phyloP scores from a whole-genome alignment of 2,797 vertebrate genomes.

The Malacoctenus gilli region DNA sequence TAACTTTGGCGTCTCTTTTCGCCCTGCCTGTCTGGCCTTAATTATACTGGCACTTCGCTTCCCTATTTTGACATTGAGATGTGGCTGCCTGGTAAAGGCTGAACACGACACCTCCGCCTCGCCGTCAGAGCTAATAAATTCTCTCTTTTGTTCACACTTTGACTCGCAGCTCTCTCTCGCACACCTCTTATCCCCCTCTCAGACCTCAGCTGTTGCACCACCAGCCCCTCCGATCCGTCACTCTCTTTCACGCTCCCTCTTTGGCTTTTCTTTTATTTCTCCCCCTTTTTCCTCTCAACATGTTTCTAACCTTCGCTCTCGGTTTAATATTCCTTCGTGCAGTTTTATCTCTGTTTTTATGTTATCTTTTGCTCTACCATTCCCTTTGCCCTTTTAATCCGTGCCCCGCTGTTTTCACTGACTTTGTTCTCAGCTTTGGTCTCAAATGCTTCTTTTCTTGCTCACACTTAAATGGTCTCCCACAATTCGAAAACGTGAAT shows the following conservation, averaged over 20 bases:
- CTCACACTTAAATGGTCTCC: constrained; percentile 3
- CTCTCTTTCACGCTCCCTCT: constrained; percentile 18
- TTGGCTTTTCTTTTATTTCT: too few species aligned
- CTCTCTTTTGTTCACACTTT: constrained; percentile 26
- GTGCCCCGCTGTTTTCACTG: constrained; percentile 10
- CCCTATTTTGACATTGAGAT: constrained; percentile 52
- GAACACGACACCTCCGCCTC: constrained; percentile 36
- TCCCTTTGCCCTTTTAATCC: constrained; percentile 9
- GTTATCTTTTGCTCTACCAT: constrained; percentile 9
- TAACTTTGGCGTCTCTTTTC: constrained; percentile 4
- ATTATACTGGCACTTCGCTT: constrained; percentile 29
- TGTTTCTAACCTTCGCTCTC: constrained; percentile 12
- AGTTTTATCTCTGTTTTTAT: constrained; percentile 14
- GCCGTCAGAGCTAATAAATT: constrained; percentile 32
- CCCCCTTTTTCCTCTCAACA: constrained; percentile 1
- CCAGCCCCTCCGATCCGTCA: constrained; percentile 7
- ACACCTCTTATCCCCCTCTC: constrained; percentile 23
- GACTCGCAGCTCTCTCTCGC: constrained; percentile 2
- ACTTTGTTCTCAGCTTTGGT: constrained; percentile 31
- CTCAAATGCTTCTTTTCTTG: constrained; percentile 17
- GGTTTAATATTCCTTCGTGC: constrained; percentile 27
- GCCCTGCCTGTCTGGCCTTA: constrained; percentile 12
- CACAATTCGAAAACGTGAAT: constrained; percentile 19
- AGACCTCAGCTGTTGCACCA: constrained; percentile 13
- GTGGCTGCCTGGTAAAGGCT: constrained; percentile 44